Base-by-base conservation (phyloP, 2,888 invertebrate species). In the Ferdinandea cuprea region DNA sequence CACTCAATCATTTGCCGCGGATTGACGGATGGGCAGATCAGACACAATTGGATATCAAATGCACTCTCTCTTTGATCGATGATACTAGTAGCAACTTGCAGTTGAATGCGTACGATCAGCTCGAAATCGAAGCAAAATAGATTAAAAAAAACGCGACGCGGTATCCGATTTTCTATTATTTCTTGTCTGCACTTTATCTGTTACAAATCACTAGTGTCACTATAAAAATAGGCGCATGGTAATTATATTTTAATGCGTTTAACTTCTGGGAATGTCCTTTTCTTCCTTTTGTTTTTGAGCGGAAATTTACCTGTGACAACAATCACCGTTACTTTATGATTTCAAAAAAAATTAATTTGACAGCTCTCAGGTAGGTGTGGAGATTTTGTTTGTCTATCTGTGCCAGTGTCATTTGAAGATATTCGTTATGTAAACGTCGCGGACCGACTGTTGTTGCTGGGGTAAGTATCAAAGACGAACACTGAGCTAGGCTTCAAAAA, bases 371-470 rank as follows among this genome's bases (percentile, higher is more conserved):
- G 50, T 58, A 25, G 58, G 58, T 69, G 19, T 25, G 7, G 9
- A 9, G n/a, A 66, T 19, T 48, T 35, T 59, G 46, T 54, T 28
- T 44, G 44, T 44, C 30, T 48, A 63, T 44, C 35, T 5, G 21
- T 21, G 30, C 13, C 17, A 48, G 66, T 35, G 4, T 11, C 8
- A 11, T 28, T 54, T 37, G 50, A 32, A 50, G 66, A 59, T 61
- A 83, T 63, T 83, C 56, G 72, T 83, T 68, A 77, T 78, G 78
- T 78, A 68, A 77, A 83, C 72, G 83, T 77, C 77, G 81, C 77
- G 71, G 40, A 66, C 52, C 58, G 63, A 83, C 83, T 72, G 78
- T 46, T 77, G 83, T 73, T 73, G 61, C 71, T 63, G 72, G 54
- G 71, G 68, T 61, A 42, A 9, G 15, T 42, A 72, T 73, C 66